These are phyloP conservation scores for Propithecus deckenii DNA, from an alignment of 2,797 vertebrate genomes.

Conservation along the genomic window DNA sequence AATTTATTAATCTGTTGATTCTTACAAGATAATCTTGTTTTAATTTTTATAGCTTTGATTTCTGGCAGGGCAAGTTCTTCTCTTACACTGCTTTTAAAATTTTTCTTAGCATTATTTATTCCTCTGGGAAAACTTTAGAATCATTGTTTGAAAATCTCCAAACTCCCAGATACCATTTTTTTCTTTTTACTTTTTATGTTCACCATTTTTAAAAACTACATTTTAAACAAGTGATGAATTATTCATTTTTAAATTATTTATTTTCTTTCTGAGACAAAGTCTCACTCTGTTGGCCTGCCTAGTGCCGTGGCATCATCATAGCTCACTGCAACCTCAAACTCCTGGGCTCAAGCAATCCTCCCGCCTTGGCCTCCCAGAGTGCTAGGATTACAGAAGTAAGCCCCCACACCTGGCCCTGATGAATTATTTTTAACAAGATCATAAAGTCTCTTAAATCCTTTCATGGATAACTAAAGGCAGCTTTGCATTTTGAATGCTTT, in stretches of 20 bases:
- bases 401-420: not conserved
- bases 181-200: not conserved
- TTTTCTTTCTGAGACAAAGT: not conserved
- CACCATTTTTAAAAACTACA: not conserved
- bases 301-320: not conserved
- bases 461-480: not conserved
- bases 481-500: slow-evolving; percentile 8
- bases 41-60: not conserved
- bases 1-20: not conserved
- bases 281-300: not conserved
- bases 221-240: not conserved
- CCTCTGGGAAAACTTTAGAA: not conserved
- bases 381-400: not conserved
- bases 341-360: not conserved
- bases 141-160: not conserved
- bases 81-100: not conserved
- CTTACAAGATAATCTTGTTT: slow-evolving; percentile 4
- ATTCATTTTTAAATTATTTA: not conserved
- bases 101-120: not conserved
- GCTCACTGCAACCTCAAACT: not conserved
- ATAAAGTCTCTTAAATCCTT: not conserved
- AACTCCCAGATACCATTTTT: not conserved
- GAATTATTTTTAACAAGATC: not conserved
- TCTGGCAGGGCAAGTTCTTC: not conserved
- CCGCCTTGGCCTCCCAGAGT: not conserved